A percentile compares a stretch with the other conserved stretches of the same genome.
These are phyloP conservation scores for Bolinopsis microptera DNA, from an alignment of 37 sponge, comb jelly and placozoan species.

Conservation along the genomic window DNA sequence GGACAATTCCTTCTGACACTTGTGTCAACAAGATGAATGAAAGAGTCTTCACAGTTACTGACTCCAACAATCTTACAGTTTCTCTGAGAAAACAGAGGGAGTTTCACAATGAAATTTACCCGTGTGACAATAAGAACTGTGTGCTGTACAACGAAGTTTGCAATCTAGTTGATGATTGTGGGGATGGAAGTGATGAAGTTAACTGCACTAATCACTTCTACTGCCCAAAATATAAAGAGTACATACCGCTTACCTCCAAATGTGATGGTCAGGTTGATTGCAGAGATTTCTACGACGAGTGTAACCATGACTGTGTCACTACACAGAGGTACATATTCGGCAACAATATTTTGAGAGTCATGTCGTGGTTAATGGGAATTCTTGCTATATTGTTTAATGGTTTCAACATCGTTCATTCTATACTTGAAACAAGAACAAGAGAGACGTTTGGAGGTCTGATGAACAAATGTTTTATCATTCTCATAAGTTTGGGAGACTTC, in stretches of 20 bases:
- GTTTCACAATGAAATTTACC: neutral
- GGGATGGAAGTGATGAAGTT: conserved; percentile 5
- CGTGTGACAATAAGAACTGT: neutral
- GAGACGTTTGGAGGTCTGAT: neutral
- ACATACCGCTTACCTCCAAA: neutral
- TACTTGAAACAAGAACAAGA: neutral
- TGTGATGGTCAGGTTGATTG: neutral
- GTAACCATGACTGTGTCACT: neutral
- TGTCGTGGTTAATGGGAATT: neutral
- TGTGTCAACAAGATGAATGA: neutral
- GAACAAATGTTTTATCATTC: neutral
- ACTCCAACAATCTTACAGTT: neutral
- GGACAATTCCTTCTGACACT: neutral
- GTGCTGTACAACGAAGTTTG: neutral
- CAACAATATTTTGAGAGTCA: neutral
- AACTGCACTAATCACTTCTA: neutral
- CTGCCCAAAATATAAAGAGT: neutral
- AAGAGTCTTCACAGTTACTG: neutral
- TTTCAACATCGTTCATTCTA: neutral
- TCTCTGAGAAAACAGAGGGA: neutral
- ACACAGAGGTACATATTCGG: neutral
- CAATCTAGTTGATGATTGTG: conserved; percentile 26
- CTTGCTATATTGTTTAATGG: neutral
- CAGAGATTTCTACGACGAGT: conserved; percentile 6
- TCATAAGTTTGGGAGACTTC: neutral